Conservation (phyloP, 2,797 vertebrate genomes). For the Chrysolophus pictus region DNA sequence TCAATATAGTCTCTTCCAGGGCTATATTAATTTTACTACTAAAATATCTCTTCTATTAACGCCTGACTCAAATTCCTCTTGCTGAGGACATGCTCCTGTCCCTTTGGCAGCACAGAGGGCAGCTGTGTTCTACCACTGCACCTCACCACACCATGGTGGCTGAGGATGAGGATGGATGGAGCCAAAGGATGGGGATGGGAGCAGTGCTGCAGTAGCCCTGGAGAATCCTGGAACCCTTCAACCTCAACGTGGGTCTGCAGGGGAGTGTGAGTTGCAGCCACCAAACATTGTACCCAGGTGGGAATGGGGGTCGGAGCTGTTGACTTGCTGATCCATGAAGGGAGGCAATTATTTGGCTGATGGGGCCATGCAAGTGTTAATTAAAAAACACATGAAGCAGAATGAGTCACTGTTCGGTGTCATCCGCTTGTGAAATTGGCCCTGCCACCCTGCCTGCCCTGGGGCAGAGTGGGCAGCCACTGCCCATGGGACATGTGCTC, state of each 20-base stretch:
- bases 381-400: conserved; percentile 69
- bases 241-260: rapidly evolving
- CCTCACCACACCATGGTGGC: background rate
- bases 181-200: background rate
- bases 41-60: background rate
- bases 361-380: conserved; percentile 71
- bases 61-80: background rate
- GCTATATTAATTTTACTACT: conserved; percentile 30
- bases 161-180: background rate
- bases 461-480: background rate
- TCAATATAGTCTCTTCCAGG: conserved; percentile 19
- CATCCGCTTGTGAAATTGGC: conserved; percentile 55
- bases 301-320: conserved; percentile 17
- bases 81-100: background rate
- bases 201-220: background rate
- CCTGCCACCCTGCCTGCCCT: background rate
- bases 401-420: conserved; percentile 67
- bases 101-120: background rate
- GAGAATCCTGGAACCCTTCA: background rate
- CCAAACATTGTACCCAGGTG: background rate
- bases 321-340: conserved; percentile 68
- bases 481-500: background rate
- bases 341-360: conserved; percentile 55
- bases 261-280: background rate
- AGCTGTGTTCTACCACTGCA: background rate